Conservation (phyloP, 2,797 vertebrate species). For the Falco concolor region DNA sequence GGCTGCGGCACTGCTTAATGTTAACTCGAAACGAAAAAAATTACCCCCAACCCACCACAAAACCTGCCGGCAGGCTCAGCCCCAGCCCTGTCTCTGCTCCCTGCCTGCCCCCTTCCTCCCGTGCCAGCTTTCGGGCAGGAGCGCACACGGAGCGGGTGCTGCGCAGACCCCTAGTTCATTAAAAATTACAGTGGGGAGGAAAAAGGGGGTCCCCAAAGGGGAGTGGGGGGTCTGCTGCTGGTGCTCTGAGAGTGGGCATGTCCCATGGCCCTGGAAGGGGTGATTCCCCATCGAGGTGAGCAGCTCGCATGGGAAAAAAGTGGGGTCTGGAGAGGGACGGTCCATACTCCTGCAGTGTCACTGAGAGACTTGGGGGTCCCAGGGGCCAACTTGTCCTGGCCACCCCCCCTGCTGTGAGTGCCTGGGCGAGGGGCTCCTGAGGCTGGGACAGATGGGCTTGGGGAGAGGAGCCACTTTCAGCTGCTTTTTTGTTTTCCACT, state of each 20-base stretch:
- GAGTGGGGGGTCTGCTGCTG: neutral
- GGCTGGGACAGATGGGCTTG: slow-evolving; percentile 52
- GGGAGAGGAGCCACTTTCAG: neutral
- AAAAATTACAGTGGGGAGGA: neutral
- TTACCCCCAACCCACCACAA: neutral
- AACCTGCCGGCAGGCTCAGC: neutral
- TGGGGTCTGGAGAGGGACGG: neutral
- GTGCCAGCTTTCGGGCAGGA: neutral
- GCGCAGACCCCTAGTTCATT: neutral
- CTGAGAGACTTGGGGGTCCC: neutral
- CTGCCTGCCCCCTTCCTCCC: slow-evolving; percentile 29
- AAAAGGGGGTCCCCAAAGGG: neutral
- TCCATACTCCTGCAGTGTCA: neutral
- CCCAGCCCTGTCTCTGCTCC: neutral
- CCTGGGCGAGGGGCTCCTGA: neutral
- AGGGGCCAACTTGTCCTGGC: accelerated
- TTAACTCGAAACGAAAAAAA: neutral
- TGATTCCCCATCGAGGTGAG: neutral
- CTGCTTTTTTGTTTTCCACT: slow-evolving; percentile 31
- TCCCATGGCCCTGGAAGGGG: neutral
- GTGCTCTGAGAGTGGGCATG: neutral
- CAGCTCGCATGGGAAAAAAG: neutral
- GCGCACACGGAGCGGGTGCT: neutral
- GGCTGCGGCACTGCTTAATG: neutral
- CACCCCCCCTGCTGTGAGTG: neutral